phyloP scores from a whole-genome alignment of 2,888 invertebrate species.

The Mythimna albipuncta region DNA sequence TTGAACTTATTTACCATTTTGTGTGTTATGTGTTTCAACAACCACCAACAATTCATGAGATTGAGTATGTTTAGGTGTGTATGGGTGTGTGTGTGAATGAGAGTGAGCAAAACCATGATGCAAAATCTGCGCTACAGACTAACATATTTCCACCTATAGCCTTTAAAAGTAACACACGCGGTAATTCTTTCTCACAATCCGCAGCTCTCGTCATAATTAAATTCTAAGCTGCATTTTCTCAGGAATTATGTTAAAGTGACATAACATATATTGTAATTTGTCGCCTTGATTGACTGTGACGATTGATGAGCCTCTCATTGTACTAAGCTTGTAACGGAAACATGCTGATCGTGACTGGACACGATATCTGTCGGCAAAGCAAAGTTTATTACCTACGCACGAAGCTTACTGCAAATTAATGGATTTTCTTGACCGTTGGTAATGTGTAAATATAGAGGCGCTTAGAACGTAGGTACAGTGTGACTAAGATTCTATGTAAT shows the following conservation, averaged over 20 bases:
- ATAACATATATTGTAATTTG: slow-evolving; percentile 40
- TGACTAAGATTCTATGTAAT: background rate
- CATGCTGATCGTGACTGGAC: slow-evolving; percentile 45
- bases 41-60: too few relatives aligned
- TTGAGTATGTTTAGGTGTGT: too few relatives aligned
- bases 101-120: too few relatives aligned
- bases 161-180: too few relatives aligned
- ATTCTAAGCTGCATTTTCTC: background rate
- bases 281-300: slow-evolving; percentile 33
- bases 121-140: too few relatives aligned
- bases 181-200: too few relatives aligned
- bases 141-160: too few relatives aligned
- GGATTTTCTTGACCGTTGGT: slow-evolving; percentile 24
- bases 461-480: slow-evolving; percentile 1
- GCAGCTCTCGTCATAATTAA: background rate
- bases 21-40: too few relatives aligned
- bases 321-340: slow-evolving; percentile 45
- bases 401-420: slow-evolving; percentile 47
- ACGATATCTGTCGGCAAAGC: slow-evolving; percentile 45
- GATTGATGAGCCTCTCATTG: slow-evolving; percentile 22
- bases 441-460: background rate
- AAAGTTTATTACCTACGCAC: slow-evolving; percentile 49
- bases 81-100: too few relatives aligned
- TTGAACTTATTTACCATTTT: too few relatives aligned
- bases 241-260: slow-evolving; percentile 34